Evolutionary conservation across 2,797 vertebrate species (phyloP).

Genomic region (Sebastes iracundus): DNA sequence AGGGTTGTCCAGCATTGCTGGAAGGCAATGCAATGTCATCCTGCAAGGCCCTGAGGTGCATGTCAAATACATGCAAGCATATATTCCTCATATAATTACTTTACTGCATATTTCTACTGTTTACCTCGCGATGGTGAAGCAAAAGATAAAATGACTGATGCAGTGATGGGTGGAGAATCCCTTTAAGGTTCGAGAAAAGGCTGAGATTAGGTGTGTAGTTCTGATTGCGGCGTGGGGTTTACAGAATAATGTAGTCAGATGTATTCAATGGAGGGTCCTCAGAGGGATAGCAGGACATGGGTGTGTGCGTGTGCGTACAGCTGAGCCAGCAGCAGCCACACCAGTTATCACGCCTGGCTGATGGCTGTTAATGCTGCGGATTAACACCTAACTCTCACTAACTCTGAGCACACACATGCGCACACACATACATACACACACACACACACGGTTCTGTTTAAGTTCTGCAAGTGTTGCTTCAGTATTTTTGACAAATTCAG

Average conservation of each 20-base stretch:
- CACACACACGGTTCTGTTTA: background rate
- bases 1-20: too few relatives aligned
- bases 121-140: background rate
- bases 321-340: slow-evolving; percentile 79
- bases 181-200: background rate
- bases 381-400: slow-evolving; percentile 65
- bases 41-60: background rate
- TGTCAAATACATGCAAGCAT: background rate
- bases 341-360: slow-evolving; percentile 78
- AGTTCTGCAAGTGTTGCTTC: background rate
- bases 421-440: background rate
- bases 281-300: background rate
- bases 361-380: slow-evolving; percentile 76
- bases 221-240: background rate
- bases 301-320: slow-evolving; percentile 40
- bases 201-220: background rate
- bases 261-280: slow-evolving; percentile 13
- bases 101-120: background rate
- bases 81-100: background rate
- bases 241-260: background rate
- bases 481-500: background rate
- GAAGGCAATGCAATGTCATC: background rate
- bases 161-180: background rate
- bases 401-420: slow-evolving; percentile 14
- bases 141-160: background rate